phyloP scores from a whole-genome alignment of 1,140 invertebrate species.

The Sitodiplosis mosellana region DNA sequence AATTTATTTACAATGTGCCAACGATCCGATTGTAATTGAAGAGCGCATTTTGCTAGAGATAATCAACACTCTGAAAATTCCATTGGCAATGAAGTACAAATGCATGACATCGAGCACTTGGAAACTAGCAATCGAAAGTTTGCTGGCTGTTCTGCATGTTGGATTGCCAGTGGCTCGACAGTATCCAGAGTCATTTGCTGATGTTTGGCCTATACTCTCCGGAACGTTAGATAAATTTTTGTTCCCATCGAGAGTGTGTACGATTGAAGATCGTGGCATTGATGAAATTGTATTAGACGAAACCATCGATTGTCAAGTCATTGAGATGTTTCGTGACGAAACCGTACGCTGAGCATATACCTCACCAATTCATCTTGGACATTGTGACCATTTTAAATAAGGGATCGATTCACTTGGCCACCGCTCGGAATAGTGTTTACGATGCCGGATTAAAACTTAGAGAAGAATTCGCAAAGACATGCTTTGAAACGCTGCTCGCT shows the following conservation, averaged over 20 bases:
- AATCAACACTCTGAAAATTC: constrained; percentile 49
- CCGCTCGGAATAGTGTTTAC: constrained; percentile 47
- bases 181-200: constrained; percentile 44
- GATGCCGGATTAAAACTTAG: constrained; percentile 67
- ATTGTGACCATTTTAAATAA: constrained; percentile 81
- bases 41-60: constrained; percentile 58
- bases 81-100: constrained; percentile 64
- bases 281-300: constrained; percentile 73
- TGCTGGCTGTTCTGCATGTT: constrained; percentile 60
- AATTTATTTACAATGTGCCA: constrained; percentile 65
- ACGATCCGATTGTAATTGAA: constrained; percentile 51
- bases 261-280: constrained; percentile 43
- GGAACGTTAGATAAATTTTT: constrained; percentile 77
- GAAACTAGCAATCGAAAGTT: constrained; percentile 64
- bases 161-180: constrained; percentile 75
- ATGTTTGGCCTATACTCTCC: constrained; percentile 73
- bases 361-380: constrained; percentile 69
- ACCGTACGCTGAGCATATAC: constrained; percentile 62
- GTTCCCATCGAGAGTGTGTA: constrained; percentile 47
- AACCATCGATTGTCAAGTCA: constrained; percentile 69
- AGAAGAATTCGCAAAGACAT: constrained; percentile 90
- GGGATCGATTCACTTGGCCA: constrained; percentile 84
- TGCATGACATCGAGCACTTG: constrained; percentile 68
- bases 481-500: constrained; percentile 91
- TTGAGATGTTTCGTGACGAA: constrained; percentile 68